These are phyloP conservation scores for Standfussiana lucernea DNA, from an alignment of 2,888 invertebrate genomes.

Conservation along the genomic window DNA sequence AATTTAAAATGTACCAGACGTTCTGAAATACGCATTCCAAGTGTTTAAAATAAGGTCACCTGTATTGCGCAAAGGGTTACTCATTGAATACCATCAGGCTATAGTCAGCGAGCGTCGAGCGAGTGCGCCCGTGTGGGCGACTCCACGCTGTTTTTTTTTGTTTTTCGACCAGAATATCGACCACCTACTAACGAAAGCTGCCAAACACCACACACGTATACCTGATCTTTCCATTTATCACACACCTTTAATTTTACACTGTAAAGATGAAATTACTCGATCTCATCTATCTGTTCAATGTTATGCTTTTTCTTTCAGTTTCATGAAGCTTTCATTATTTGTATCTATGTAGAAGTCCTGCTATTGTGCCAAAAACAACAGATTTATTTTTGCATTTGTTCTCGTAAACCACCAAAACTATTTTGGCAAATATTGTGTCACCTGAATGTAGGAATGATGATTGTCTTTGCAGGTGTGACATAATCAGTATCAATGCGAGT, in stretches of 20 bases:
- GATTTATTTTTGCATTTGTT: constrained; percentile 49
- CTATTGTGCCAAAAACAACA: constrained; percentile 39
- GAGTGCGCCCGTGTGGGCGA: constrained; percentile 75
- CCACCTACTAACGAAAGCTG: constrained; percentile 81
- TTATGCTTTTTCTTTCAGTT: constrained; percentile 28
- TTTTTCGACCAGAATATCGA: constrained; percentile 81
- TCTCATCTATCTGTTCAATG: constrained; percentile 15
- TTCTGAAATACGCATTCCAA: constrained; percentile 56
- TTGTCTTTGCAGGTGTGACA: not conserved
- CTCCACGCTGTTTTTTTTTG: constrained; percentile 75
- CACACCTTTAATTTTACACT: constrained; percentile 44
- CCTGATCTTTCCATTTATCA: constrained; percentile 61
- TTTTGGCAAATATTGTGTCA: constrained; percentile 38
- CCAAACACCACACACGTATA: constrained; percentile 69
- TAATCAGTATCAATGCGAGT: not conserved
- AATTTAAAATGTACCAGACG: constrained; percentile 42
- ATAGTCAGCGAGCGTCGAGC: constrained; percentile 76
- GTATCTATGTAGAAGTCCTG: constrained; percentile 3
- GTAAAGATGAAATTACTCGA: constrained; percentile 35
- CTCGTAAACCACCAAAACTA: constrained; percentile 39
- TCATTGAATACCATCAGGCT: constrained; percentile 81
- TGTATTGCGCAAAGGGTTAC: constrained; percentile 84
- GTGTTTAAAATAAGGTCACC: constrained; percentile 80
- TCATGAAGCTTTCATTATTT: constrained; percentile 14
- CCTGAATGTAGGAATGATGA: constrained; percentile 13